Base-by-base conservation (phyloP, 2,888 invertebrate species). In the Andrena bicolor region DNA sequence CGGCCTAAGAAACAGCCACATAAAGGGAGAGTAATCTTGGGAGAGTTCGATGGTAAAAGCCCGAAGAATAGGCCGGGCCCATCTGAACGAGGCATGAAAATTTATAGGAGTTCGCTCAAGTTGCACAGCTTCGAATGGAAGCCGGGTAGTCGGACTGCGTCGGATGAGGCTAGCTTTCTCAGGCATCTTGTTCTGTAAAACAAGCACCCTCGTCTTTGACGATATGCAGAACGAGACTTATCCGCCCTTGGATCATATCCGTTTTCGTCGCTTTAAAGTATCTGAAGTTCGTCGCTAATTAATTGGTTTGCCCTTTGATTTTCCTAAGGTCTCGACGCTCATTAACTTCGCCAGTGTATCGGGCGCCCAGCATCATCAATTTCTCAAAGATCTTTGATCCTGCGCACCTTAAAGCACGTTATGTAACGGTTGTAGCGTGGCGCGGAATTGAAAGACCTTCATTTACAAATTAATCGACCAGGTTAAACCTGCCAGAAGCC, bases 11-110 rank as follows among this genome's bases (percentile, higher is more conserved):
- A 60, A 60, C 74, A 41, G 13, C 58, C 35, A 68, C n/a, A 73
- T 74, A 75, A 56, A 68, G 73, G 77, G 77, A 86, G 86, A 81
- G 83, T 79, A 83, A 86, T 81, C 78, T 81, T 64, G 53, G 23
- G 28, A 30, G 63, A 70, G 72, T 72, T 73, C 41, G 48, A n/a
- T 23, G 66, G 56, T 72, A 68, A 64, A 60, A 60, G 61, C 71
- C 26, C 32, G 68, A 16, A 53, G 58, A 64, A 56, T 66, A 56
- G 48, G 28, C 51, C n/a, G 13, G 10, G 13, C 10, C 30, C 60
- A 28, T 68, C 66, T 20, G 41, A 51, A 41, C n/a, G 16, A 66
- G 32, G 49, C 66, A 41, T 30, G 53, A n/a, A 48, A 79, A 80
- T 80, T 80, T 79, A 63, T 80, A 63, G 28, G 10, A 72, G 64